phyloP scores from a whole-genome alignment of 2,888 invertebrate genomes.

The Andrena flavipes region DNA sequence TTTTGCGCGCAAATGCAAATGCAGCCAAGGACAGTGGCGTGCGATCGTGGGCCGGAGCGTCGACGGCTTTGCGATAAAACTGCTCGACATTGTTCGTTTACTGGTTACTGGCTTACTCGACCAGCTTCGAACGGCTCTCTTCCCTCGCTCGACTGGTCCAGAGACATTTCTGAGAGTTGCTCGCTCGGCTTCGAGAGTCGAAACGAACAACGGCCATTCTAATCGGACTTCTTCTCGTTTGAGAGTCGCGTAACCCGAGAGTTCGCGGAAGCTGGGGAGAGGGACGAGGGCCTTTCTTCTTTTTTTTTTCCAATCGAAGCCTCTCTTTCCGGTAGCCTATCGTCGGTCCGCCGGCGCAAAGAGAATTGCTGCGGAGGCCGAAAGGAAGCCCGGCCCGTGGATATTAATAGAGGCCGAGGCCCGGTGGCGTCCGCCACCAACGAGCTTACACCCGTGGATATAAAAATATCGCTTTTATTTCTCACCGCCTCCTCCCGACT shows the following conservation, averaged over 20 bases:
- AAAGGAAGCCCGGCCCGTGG: slow-evolving; percentile 80
- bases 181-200: too few relatives aligned
- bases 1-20: slow-evolving; percentile 55
- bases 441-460: slow-evolving; percentile 79
- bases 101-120: neutral
- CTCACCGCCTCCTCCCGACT: slow-evolving; percentile 59
- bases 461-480: slow-evolving; percentile 83
- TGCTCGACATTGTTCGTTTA: slow-evolving; percentile 18
- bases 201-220: too few relatives aligned
- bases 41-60: slow-evolving; percentile 31
- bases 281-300: slow-evolving; percentile 10
- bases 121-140: too few relatives aligned
- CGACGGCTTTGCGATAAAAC: slow-evolving; percentile 49
- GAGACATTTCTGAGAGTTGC: too few relatives aligned
- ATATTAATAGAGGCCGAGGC: slow-evolving; percentile 84
- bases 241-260: neutral
- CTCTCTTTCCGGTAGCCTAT: slow-evolving; percentile 53
- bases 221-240: too few relatives aligned
- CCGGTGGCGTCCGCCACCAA: slow-evolving; percentile 77
- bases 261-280: slow-evolving; percentile 7
- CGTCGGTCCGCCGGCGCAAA: slow-evolving; percentile 56
- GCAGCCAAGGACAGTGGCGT: slow-evolving; percentile 44
- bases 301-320: slow-evolving; percentile 27
- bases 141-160: neutral
- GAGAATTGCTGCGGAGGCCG: slow-evolving; percentile 64